Evolutionary conservation across 2,797 vertebrate genomes (phyloP).

Genomic region (Karalla daura): DNA sequence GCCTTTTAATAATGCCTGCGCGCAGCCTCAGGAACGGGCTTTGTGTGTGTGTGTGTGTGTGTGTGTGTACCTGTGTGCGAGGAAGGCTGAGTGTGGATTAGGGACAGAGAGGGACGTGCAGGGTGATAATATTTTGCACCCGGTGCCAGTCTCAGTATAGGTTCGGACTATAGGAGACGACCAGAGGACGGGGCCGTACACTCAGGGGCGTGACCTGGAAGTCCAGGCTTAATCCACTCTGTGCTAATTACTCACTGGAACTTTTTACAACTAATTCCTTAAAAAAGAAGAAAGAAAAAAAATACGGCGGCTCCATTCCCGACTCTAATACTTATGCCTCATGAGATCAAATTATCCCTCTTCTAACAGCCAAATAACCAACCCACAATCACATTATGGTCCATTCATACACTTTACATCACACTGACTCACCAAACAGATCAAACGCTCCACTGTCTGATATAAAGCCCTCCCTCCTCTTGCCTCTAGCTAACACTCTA

Average conservation of each 20-base stretch:
- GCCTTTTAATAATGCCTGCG: conserved; percentile 20
- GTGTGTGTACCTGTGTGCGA: background rate
- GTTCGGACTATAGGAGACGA: no score
- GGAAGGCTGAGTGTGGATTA: conserved; percentile 6
- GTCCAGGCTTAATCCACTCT: background rate
- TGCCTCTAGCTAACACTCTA: conserved; percentile 56
- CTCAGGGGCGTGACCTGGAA: background rate
- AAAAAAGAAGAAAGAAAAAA: no score
- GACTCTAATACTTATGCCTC: background rate
- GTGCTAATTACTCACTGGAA: no score
- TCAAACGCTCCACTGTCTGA: conserved; percentile 53
- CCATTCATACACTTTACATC: conserved; percentile 52
- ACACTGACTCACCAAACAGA: conserved; percentile 43
- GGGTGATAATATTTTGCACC: conserved; percentile 1
- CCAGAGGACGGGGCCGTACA: background rate
- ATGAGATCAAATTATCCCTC: conserved; percentile 14
- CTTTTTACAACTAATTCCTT: no score
- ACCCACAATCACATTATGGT: conserved; percentile 31
- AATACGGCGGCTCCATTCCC: no score
- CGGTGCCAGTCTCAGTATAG: background rate
- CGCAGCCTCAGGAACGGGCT: conserved; percentile 19
- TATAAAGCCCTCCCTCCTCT: conserved; percentile 37
- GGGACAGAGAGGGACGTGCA: background rate
- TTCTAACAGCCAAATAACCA: conserved; percentile 39
- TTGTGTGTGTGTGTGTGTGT: conserved; percentile 13